Evolutionary conservation across 2,797 vertebrate species (phyloP).

Genomic region (Neostethus bicornis): DNA sequence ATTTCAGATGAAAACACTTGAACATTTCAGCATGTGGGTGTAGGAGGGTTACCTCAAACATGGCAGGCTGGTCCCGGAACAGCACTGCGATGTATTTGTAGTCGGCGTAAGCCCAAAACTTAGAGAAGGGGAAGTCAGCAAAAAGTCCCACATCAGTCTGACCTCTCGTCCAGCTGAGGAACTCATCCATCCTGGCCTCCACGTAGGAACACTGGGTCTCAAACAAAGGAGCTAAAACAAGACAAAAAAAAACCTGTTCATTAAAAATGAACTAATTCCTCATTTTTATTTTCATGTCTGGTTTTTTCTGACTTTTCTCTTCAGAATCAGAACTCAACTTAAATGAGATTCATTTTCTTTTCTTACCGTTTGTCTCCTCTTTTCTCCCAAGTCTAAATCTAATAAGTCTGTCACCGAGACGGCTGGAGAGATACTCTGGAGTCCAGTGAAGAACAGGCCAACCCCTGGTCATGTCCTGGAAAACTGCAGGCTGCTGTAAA

Average conservation of each 20-base stretch:
- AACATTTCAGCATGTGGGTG: background rate
- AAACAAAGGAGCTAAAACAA: slow-evolving; percentile 85
- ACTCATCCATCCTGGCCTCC: slow-evolving; percentile 85
- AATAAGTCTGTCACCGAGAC: slow-evolving; percentile 79
- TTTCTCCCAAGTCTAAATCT: slow-evolving; percentile 88
- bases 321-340: background rate
- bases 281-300: no score
- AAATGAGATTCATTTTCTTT: background rate
- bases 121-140: slow-evolving; percentile 75
- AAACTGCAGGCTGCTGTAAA: slow-evolving; percentile 87
- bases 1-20: no score
- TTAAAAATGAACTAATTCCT: no score
- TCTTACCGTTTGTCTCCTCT: slow-evolving; percentile 78
- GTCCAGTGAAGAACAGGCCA: slow-evolving; percentile 90
- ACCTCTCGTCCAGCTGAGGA: slow-evolving; percentile 83
- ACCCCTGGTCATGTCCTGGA: slow-evolving; percentile 84
- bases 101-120: slow-evolving; percentile 96
- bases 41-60: slow-evolving; percentile 86
- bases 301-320: background rate
- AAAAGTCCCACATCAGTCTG: slow-evolving; percentile 79
- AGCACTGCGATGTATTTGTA: slow-evolving; percentile 91
- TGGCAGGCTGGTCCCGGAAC: slow-evolving; percentile 84
- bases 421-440: slow-evolving; percentile 77
- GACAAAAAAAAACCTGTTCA: slow-evolving; percentile 6
- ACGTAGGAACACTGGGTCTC: slow-evolving; percentile 89